Percentiles rank a stretch among this genome's conserved stretches.
Evolutionary conservation across 2,113 vertebrate species (phyloP).

Genomic region (Eurystomus gularis): DNA sequence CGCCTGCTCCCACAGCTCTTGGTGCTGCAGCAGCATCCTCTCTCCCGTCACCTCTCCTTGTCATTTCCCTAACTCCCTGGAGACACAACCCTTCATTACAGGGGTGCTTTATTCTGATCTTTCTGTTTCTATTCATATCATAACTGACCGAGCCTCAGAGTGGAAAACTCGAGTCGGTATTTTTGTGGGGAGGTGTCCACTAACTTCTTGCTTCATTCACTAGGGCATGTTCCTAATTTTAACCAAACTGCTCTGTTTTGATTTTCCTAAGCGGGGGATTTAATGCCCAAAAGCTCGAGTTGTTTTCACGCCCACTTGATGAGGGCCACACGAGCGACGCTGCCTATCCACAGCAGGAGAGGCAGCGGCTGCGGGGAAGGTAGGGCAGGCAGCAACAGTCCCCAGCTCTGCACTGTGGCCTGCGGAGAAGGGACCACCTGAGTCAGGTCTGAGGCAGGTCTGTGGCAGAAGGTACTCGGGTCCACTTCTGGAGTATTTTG

Average conservation of each 20-base stretch:
- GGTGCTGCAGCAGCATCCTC: neutral
- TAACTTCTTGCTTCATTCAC: conserved; percentile 2
- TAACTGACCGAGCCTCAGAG: neutral
- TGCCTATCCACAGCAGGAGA: neutral
- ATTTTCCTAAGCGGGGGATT: conserved; percentile 34
- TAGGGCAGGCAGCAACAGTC: neutral
- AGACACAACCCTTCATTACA: neutral
- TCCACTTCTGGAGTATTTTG: neutral
- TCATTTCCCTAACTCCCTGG: neutral
- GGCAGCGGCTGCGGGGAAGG: neutral
- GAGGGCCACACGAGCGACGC: neutral
- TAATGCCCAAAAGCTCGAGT: neutral
- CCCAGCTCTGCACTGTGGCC: neutral
- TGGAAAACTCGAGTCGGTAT: conserved; percentile 20
- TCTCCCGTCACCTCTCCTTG: neutral
- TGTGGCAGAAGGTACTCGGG: neutral
- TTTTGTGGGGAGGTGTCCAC: neutral
- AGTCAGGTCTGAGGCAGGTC: neutral
- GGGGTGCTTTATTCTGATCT: neutral
- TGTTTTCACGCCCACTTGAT: conserved; percentile 20
- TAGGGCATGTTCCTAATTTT: conserved; percentile 20
- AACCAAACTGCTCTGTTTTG: conserved; percentile 18
- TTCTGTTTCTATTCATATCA: neutral
- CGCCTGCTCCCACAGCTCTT: fast-evolving
- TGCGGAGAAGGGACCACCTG: neutral